Conservation (phyloP, 2,113 vertebrate genomes). For the Megalops atlanticus region DNA sequence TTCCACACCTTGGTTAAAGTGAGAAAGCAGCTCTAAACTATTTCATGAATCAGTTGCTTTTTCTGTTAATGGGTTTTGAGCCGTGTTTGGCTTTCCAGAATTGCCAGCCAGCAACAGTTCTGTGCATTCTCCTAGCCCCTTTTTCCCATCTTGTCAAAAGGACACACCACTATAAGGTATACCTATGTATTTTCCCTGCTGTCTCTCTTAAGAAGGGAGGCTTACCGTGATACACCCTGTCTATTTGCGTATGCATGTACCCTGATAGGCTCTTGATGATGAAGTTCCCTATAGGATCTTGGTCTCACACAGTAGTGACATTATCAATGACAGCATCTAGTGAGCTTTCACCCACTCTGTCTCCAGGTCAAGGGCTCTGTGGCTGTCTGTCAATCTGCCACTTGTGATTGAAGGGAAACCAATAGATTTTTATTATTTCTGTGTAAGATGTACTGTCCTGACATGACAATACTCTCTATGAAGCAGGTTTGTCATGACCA, state of each 20-base stretch:
- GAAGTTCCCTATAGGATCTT: not conserved
- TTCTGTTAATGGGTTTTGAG: too few species aligned
- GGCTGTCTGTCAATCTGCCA: conserved; percentile 3
- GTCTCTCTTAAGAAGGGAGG: not conserved
- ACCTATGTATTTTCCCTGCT: not conserved
- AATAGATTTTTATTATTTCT: not conserved
- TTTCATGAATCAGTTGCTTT: too few species aligned
- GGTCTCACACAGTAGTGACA: not conserved
- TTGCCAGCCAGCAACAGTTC: too few species aligned
- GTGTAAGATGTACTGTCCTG: not conserved
- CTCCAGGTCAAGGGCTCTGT: not conserved
- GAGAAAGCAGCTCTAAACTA: too few species aligned
- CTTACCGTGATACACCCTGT: not conserved
- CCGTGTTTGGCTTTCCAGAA: too few species aligned
- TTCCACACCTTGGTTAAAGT: too few species aligned
- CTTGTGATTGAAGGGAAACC: not conserved
- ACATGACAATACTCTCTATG: not conserved
- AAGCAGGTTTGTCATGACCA: not conserved
- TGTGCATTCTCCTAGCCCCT: too few species aligned
- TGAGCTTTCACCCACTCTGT: not conserved
- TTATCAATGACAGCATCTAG: not conserved
- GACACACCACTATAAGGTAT: too few species aligned
- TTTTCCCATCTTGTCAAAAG: too few species aligned
- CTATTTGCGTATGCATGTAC: not conserved
- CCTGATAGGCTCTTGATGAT: not conserved